Percentiles rank a stretch among this genome's conserved stretches.
These are phyloP conservation scores for Siderastrea radians DNA, from an alignment of 92 coral and sea anemone genomes.

Conservation along the genomic window DNA sequence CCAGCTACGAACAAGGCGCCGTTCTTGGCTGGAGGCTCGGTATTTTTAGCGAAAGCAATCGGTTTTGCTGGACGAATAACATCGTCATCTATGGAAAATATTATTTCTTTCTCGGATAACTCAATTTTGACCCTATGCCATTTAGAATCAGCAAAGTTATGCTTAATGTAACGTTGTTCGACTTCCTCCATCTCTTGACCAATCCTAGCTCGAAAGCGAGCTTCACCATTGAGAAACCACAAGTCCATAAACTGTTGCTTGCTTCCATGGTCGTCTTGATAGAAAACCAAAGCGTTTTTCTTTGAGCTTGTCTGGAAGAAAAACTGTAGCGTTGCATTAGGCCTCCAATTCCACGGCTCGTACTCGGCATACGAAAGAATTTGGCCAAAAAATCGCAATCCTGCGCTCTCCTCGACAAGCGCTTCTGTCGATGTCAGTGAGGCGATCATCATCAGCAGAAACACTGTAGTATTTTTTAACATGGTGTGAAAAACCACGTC, in stretches of 20 bases:
- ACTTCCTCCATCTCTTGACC: conserved; percentile 22
- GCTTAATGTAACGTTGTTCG: conserved; percentile 16
- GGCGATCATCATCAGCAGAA: background rate
- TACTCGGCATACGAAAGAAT: conserved; percentile 49
- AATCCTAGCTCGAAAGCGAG: conserved; percentile 58
- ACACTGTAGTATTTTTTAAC: background rate
- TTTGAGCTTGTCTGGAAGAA: conserved; percentile 17
- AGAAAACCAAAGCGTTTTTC: conserved; percentile 19
- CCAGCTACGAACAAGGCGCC: conserved; percentile 63
- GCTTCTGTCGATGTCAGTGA: background rate
- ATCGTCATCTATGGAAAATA: conserved; percentile 21
- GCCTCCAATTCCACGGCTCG: conserved; percentile 50
- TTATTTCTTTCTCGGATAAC: conserved; percentile 2
- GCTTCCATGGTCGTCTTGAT: conserved; percentile 11
- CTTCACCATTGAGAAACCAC: conserved; percentile 53
- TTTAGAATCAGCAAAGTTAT: conserved; percentile 51
- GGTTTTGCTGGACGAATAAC: background rate
- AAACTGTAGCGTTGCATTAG: conserved; percentile 44
- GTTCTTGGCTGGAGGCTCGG: conserved; percentile 22
- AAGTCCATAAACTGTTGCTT: conserved; percentile 47
- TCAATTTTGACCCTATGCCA: conserved; percentile 69
- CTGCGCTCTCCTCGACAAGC: background rate
- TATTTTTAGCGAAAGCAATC: conserved; percentile 23
- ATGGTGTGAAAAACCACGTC: conserved; percentile 13
- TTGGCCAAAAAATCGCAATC: conserved; percentile 17